A percentile compares a stretch with the other conserved stretches of the same genome.
These are phyloP conservation scores for Luscinia luscinia DNA, from an alignment of 2,797 vertebrate species.

Conservation along the genomic window DNA sequence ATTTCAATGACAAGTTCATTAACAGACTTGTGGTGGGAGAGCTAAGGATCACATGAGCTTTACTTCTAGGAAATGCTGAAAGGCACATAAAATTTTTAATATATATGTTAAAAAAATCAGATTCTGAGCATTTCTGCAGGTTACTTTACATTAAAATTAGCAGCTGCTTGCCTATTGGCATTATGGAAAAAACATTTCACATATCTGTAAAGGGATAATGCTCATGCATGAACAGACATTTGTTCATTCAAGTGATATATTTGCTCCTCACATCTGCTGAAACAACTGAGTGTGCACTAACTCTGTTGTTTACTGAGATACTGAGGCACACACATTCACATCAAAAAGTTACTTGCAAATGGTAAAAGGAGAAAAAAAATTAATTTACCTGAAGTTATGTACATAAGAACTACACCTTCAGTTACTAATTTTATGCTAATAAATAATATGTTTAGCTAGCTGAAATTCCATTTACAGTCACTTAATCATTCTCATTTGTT, in stretches of 20 bases:
- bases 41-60: background rate
- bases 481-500: background rate
- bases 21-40: background rate
- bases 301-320: background rate
- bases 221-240: background rate
- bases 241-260: background rate
- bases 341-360: background rate
- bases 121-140: background rate
- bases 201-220: background rate
- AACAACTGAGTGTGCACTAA: background rate
- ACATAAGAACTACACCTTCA: background rate
- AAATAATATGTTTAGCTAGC: background rate
- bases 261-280: background rate
- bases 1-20: background rate
- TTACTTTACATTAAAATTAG: background rate
- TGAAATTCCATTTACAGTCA: background rate
- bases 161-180: slow-evolving; percentile 38
- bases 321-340: background rate
- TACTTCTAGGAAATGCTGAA: slow-evolving; percentile 14
- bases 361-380: background rate
- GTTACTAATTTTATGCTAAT: background rate
- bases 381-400: background rate
- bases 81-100: slow-evolving; percentile 52
- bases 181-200: background rate
- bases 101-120: background rate